Evolutionary conservation across 2,888 invertebrate genomes (phyloP).

Genomic region (Aromia moschata): DNA sequence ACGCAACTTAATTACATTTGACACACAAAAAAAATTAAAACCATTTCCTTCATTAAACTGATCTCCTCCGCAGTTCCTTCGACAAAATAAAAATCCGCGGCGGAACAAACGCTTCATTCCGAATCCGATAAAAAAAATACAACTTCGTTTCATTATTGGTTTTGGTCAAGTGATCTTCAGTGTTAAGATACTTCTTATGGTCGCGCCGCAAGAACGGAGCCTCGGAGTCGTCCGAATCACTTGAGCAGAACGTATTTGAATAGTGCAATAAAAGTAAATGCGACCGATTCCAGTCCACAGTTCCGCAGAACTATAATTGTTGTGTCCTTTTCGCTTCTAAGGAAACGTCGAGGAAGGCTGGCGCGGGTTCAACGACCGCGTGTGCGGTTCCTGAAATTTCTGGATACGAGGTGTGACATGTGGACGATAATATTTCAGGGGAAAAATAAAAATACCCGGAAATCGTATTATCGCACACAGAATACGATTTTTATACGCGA

Average conservation of each 20-base stretch:
- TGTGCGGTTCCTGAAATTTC: neutral
- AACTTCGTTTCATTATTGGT: neutral
- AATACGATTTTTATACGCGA: too few species aligned
- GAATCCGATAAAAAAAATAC: neutral
- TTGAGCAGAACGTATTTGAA: neutral
- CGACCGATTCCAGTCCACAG: neutral
- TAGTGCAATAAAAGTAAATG: neutral
- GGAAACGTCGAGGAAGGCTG: neutral
- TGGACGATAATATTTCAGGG: neutral
- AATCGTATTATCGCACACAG: too few species aligned
- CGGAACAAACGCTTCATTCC: neutral
- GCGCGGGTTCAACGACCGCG: neutral
- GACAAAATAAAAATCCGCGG: neutral
- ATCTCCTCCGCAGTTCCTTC: too few species aligned
- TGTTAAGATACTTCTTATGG: neutral
- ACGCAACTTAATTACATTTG: too few species aligned
- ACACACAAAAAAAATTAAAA: too few species aligned
- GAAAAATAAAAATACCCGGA: neutral
- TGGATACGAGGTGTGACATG: neutral
- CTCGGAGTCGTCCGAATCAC: neutral
- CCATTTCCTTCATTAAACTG: too few species aligned
- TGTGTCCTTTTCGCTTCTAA: neutral
- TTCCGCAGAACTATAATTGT: neutral
- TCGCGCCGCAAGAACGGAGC: neutral
- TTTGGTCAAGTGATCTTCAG: neutral